Evolutionary conservation across 2,888 invertebrate genomes (phyloP).

Genomic region (Drosophila buzzatii): DNA sequence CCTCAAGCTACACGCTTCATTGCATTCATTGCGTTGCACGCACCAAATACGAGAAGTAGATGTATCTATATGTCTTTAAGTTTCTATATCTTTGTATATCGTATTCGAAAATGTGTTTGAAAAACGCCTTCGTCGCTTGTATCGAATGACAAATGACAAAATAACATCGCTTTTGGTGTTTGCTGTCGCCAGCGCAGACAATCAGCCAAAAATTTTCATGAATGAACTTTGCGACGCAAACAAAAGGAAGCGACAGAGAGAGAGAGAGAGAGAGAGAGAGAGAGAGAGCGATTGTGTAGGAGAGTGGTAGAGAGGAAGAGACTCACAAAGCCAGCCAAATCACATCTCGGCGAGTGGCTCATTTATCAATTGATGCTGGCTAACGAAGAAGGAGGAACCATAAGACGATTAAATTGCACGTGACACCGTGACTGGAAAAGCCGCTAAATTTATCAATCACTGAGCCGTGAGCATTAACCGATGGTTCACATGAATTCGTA

Average conservation of each 20-base stretch:
- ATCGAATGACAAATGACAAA: constrained; percentile 77
- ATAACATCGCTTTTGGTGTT: constrained; percentile 23
- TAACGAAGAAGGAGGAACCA: constrained; percentile 19
- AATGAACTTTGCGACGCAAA: constrained; percentile 50
- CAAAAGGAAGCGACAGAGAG: constrained; percentile 38
- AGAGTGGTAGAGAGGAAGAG: not conserved
- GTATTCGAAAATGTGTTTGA: constrained; percentile 69
- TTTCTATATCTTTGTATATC: constrained; percentile 47
- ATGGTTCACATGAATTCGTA: constrained; percentile 30
- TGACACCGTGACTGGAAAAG: constrained; percentile 66
- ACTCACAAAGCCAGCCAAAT: constrained; percentile 29
- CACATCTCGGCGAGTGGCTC: constrained; percentile 37
- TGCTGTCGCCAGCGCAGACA: constrained; percentile 35
- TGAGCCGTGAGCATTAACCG: constrained; percentile 34
- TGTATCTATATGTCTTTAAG: constrained; percentile 24
- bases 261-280: not conserved
- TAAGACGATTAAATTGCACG: constrained; percentile 81
- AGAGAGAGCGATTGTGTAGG: not conserved
- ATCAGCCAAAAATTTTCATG: constrained; percentile 56
- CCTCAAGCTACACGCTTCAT: constrained; percentile 54
- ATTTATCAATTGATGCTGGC: constrained; percentile 61
- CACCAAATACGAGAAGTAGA: constrained; percentile 73
- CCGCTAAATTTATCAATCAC: constrained; percentile 53
- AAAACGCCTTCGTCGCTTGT: constrained; percentile 72
- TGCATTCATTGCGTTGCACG: constrained; percentile 75